These are phyloP conservation scores for Cassiopea andromeda DNA, from an alignment of 30 jellyfish, hydroid and myxozoan species.

Conservation along the genomic window DNA sequence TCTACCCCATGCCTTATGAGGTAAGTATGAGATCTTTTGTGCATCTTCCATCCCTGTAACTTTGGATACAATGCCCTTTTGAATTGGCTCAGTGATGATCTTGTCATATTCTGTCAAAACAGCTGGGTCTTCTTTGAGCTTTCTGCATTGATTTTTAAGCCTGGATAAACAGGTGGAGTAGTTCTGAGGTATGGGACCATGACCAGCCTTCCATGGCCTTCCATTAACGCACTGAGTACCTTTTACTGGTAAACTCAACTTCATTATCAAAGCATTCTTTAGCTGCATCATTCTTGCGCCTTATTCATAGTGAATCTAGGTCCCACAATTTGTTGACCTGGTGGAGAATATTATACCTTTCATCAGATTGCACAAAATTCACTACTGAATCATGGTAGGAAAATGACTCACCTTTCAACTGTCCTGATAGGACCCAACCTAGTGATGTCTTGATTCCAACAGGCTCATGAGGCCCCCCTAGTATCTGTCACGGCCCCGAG, in stretches of 20 bases:
- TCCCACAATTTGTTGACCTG: slow-evolving; percentile 32
- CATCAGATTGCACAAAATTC: neutral
- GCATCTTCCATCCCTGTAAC: slow-evolving; percentile 53
- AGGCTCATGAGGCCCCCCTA: slow-evolving; percentile 11
- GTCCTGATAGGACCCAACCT: slow-evolving; percentile 3
- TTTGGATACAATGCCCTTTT: slow-evolving; percentile 37
- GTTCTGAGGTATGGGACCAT: slow-evolving; percentile 52
- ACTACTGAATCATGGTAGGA: neutral
- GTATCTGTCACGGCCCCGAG: neutral
- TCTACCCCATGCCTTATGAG: slow-evolving; percentile 26
- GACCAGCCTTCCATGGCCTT: slow-evolving; percentile 70
- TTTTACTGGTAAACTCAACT: slow-evolving; percentile 32
- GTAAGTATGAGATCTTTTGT: slow-evolving; percentile 35
- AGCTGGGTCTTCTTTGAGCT: slow-evolving; percentile 23
- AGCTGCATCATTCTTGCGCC: slow-evolving; percentile 17
- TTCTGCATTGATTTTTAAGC: slow-evolving; percentile 6
- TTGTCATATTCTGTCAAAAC: slow-evolving; percentile 20
- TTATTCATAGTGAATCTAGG: slow-evolving; percentile 7
- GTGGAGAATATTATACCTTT: neutral
- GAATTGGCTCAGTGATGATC: slow-evolving; percentile 20
- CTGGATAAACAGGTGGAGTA: slow-evolving; percentile 27
- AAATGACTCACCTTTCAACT: neutral
- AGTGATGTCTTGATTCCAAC: neutral
- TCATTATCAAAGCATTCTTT: slow-evolving; percentile 23
- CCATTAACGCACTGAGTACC: slow-evolving; percentile 41